Percentiles rank a stretch among this genome's conserved stretches.
These are phyloP conservation scores for Recurvirostra avosetta DNA, from an alignment of 2,113 vertebrate genomes.

Conservation along the genomic window DNA sequence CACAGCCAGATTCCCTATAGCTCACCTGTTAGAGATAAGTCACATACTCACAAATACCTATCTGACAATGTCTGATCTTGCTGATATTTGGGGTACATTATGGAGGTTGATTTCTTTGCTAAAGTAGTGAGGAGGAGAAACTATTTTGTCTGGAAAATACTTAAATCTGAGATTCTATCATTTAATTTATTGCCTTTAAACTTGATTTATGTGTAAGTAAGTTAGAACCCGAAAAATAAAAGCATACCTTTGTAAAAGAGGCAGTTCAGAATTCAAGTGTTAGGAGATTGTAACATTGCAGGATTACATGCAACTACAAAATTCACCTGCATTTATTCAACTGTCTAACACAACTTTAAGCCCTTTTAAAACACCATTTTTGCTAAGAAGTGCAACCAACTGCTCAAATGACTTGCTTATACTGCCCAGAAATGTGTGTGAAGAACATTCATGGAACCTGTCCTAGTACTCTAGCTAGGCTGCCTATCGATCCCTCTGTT, in stretches of 20 bases:
- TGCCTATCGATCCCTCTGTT: not conserved
- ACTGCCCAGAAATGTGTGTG: not conserved
- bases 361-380: not conserved
- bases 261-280: not conserved
- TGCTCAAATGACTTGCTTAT: not conserved
- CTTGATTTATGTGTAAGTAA: not conserved
- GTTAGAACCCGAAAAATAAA: not conserved
- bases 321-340: not conserved
- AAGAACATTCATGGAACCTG: not conserved
- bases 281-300: not conserved
- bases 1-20: not conserved
- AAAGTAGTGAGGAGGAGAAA: not conserved
- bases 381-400: not conserved
- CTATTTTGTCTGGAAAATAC: not conserved
- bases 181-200: not conserved
- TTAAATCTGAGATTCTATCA: not conserved
- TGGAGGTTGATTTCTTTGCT: not conserved
- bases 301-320: not conserved
- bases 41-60: not conserved
- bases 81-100: not conserved
- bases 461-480: not conserved
- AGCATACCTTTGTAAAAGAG: not conserved
- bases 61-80: not conserved
- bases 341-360: not conserved
- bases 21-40: not conserved